Conservation (phyloP, 2,888 invertebrate species). For the Pyrrhia umbra region DNA sequence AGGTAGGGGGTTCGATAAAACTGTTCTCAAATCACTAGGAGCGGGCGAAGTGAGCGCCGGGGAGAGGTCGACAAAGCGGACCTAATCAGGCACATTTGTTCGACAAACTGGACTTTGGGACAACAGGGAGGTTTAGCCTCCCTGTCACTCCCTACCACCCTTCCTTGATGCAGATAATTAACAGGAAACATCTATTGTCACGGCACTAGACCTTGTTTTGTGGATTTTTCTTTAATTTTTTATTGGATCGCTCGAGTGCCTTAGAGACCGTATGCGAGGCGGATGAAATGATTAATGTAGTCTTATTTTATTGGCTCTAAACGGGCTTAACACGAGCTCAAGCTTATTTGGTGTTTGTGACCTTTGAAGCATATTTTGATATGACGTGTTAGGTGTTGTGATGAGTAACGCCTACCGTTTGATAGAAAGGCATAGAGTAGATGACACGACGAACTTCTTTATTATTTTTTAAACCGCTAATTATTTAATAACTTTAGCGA, state of each 20-base stretch:
- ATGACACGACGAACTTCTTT: too few species aligned
- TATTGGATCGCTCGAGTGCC: background rate
- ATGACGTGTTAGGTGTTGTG: background rate
- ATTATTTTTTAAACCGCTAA: too few species aligned
- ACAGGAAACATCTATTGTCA: slow-evolving; percentile 75
- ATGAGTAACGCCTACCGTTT: background rate
- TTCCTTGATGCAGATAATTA: slow-evolving; percentile 81
- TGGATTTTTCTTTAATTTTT: slow-evolving; percentile 26
- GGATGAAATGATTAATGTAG: background rate
- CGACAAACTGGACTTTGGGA: slow-evolving; percentile 75
- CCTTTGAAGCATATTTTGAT: slow-evolving; percentile 1
- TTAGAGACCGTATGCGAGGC: background rate
- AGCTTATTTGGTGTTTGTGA: background rate
- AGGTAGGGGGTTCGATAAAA: slow-evolving; percentile 54
- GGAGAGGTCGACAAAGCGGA: slow-evolving; percentile 78
- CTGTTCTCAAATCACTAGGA: slow-evolving; percentile 66
- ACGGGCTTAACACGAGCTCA: background rate
- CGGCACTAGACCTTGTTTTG: slow-evolving; percentile 49
- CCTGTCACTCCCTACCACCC: slow-evolving; percentile 49
- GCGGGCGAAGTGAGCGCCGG: slow-evolving; percentile 58
- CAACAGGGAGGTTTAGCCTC: slow-evolving; percentile 40
- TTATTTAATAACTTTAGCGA: too few species aligned
- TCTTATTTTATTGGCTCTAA: background rate
- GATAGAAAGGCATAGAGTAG: too few species aligned
- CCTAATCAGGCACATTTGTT: slow-evolving; percentile 88